Percentiles rank a stretch among this genome's conserved stretches.
Conservation (phyloP, 1,140 invertebrate genomes). For the Lordiphosa stackelbergi region DNA sequence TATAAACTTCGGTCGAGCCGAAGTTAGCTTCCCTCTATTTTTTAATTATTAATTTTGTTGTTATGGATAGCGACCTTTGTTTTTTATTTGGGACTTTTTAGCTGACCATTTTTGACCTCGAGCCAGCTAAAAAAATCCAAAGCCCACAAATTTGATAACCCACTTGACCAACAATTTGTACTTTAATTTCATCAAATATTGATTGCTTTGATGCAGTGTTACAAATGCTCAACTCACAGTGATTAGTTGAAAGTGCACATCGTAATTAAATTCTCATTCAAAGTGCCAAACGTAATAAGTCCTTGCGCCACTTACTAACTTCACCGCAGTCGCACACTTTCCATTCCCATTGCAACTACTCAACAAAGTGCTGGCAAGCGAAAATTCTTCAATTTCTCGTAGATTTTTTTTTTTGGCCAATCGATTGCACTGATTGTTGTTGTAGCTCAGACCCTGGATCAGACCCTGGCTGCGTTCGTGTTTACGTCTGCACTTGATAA, state of each 20-base stretch:
- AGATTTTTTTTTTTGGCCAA: constrained; percentile 13
- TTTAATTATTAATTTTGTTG: too few species aligned
- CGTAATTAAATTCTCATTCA: constrained; percentile 33
- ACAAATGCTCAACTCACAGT: too few species aligned
- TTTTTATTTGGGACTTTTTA: too few species aligned
- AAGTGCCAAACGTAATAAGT: constrained; percentile 29
- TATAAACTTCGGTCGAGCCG: too few species aligned
- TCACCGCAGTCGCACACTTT: neutral
- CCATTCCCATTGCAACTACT: constrained; percentile 1
- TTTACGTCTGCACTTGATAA: constrained; percentile 54
- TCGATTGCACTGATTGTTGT: constrained; percentile 32
- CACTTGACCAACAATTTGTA: too few species aligned
- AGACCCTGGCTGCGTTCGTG: constrained; percentile 17
- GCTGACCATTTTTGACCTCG: too few species aligned
- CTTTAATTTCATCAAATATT: too few species aligned
- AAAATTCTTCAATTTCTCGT: constrained; percentile 25
- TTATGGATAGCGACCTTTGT: too few species aligned
- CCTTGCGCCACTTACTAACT: neutral
- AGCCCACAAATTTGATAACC: too few species aligned
- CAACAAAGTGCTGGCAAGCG: constrained; percentile 3
- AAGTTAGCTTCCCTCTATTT: too few species aligned
- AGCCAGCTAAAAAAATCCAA: too few species aligned
- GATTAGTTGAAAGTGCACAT: neutral
- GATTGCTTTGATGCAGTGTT: too few species aligned
- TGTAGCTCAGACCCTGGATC: neutral